Conservation (phyloP, 2,797 vertebrate genomes). For the Centroberyx gerrardi region DNA sequence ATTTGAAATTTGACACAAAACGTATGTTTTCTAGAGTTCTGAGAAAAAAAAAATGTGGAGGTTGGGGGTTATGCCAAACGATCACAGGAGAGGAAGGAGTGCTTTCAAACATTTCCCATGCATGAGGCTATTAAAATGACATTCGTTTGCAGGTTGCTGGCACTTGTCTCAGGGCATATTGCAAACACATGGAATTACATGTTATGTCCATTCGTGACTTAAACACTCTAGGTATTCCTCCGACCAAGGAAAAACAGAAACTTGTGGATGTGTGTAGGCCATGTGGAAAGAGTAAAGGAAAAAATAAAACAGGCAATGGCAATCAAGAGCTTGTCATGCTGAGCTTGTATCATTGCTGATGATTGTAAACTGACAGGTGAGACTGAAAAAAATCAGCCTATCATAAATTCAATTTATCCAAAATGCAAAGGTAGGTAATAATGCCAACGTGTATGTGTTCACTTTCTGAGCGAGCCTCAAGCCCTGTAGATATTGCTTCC, state of each 20-base stretch:
- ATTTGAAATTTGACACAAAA: constrained; percentile 82
- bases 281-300: constrained; percentile 70
- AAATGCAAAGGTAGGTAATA: constrained; percentile 31
- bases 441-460: constrained; percentile 21
- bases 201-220: constrained; percentile 80
- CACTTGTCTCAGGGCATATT: constrained; percentile 82
- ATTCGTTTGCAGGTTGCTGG: constrained; percentile 84
- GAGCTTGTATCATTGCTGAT: constrained; percentile 54
- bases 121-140: constrained; percentile 84
- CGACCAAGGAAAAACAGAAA: constrained; percentile 68
- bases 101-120: constrained; percentile 84
- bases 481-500: constrained; percentile 34
- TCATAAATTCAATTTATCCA: constrained; percentile 20
- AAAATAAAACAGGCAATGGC: constrained; percentile 38
- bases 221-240: constrained; percentile 80
- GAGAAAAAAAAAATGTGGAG: constrained; percentile 70
- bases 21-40: constrained; percentile 79
- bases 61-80: constrained; percentile 81
- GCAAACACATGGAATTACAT: constrained; percentile 84
- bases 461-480: constrained; percentile 34
- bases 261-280: constrained; percentile 62
- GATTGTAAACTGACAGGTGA: constrained; percentile 51
- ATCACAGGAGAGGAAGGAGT: constrained; percentile 79
- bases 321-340: constrained; percentile 62
- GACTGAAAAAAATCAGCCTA: background rate